These are phyloP conservation scores for Heliornis fulica DNA, from an alignment of 2,113 vertebrate species.

Conservation along the genomic window DNA sequence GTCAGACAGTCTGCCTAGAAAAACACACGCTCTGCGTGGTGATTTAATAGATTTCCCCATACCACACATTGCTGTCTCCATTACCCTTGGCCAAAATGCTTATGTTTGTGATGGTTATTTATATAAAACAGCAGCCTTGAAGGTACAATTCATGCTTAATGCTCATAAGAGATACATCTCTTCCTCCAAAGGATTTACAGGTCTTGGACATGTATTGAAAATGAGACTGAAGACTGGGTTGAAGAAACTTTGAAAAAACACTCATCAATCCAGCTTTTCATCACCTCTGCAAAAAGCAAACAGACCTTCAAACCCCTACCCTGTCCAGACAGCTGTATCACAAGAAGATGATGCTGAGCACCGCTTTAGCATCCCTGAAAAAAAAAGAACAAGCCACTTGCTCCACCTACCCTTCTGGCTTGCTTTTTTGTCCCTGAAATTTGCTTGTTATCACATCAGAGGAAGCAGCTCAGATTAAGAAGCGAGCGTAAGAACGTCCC, in stretches of 20 bases:
- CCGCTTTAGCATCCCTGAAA: neutral
- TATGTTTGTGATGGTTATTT: neutral
- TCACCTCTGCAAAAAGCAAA: neutral
- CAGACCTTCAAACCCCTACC: neutral
- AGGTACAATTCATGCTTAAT: neutral
- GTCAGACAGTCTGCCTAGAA: neutral
- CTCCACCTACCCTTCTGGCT: neutral
- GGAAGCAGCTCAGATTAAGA: neutral
- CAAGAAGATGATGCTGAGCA: accelerated
- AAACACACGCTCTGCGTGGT: accelerated
- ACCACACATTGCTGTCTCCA: neutral
- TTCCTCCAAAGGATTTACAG: neutral
- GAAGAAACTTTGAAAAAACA: neutral
- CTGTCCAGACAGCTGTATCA: neutral
- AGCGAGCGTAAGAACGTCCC: neutral
- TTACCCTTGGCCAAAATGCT: neutral
- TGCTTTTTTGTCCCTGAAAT: neutral
- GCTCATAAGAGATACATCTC: neutral
- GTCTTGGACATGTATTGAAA: neutral
- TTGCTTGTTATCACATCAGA: neutral
- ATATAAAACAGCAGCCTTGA: neutral
- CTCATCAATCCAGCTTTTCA: neutral
- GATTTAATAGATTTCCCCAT: neutral
- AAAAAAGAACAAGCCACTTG: neutral
- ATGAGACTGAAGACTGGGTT: neutral